Conservation (phyloP, 2,888 invertebrate genomes). For the Leucozona laternaria region DNA sequence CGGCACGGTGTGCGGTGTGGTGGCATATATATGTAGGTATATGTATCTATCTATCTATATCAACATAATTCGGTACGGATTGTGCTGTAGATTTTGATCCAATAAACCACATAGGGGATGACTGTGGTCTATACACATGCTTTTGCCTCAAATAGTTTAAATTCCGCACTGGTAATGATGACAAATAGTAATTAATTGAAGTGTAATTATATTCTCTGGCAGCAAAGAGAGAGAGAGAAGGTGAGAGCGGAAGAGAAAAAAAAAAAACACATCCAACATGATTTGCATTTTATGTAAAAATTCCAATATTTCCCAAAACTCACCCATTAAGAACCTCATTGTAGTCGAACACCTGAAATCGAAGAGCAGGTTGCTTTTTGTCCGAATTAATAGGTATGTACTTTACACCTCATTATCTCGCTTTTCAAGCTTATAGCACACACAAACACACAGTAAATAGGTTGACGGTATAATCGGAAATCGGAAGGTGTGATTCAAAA, state of each 20-base stretch:
- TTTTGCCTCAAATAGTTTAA: slow-evolving; percentile 32
- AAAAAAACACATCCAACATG: neutral
- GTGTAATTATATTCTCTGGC: slow-evolving; percentile 54
- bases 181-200: slow-evolving; percentile 67
- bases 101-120: slow-evolving; percentile 26
- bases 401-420: slow-evolving; percentile 18
- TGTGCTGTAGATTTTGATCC: slow-evolving; percentile 33
- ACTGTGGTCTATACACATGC: slow-evolving; percentile 13
- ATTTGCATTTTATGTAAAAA: neutral
- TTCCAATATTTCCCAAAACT: neutral
- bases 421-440: neutral
- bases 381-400: slow-evolving; percentile 6
- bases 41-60: slow-evolving; percentile 25
- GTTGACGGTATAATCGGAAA: slow-evolving; percentile 25
- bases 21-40: slow-evolving; percentile 8
- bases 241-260: neutral
- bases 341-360: neutral
- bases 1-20: too few relatives aligned
- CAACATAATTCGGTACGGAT: slow-evolving; percentile 48
- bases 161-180: slow-evolving; percentile 49
- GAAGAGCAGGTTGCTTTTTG: neutral
- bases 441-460: neutral
- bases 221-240: neutral
- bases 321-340: neutral
- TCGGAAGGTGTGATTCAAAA: slow-evolving; percentile 18